Evolutionary conservation across 2,888 invertebrate species (phyloP), one percentile per base, ranked within the genome.

Genomic region (Clusia tigrina): DNA sequence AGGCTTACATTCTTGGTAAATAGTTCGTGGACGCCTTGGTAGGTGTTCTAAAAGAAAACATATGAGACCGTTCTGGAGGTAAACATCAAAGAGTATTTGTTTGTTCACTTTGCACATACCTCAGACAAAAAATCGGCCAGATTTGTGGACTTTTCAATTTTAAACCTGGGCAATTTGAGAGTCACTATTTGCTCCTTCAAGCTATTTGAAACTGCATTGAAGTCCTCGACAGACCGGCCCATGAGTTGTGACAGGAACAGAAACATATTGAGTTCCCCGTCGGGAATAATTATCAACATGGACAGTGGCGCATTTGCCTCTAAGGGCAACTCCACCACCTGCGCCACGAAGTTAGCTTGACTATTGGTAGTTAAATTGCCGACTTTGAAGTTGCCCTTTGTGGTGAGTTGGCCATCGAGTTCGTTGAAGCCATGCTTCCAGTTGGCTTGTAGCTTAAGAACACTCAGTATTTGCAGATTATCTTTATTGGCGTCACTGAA

Each of bases 391-490:
- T 15, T 15, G 0, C 23, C 55, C 18, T 38, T 20, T 12, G 38
- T 42, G n/a, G 12, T 10, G n/a, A 22, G 22, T 2, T 9, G 3
- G 15, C 15, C 22, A 38, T 38, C 42, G n/a, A 3, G 3, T 17
- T 15, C 42, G 3, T 15, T 6, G n/a, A 42, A 42, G n/a, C n/a
- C n/a, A 3, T 42, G 9, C n/a, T 42, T 6, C 3, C 9, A 42
- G n/a, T n/a, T 52, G 20, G 17, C 54, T 62, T 60, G 54, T 54
- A 54, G 51, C 60, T 51, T 48, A 48, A 42, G 55, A 65, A 17
- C 62, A 54, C 58, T 52, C 20, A 62, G n/a, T 42, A 42, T 6
- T 3, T 42, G n/a, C n/a, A 42, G 3, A 17, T 17, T 42, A n/a
- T n/a, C n/a, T n/a, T n/a, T n/a, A n/a, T n/a, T n/a, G n/a, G n/a